Evolutionary conservation across 2,888 invertebrate species (phyloP).

Genomic region (Acleris holmiana): DNA sequence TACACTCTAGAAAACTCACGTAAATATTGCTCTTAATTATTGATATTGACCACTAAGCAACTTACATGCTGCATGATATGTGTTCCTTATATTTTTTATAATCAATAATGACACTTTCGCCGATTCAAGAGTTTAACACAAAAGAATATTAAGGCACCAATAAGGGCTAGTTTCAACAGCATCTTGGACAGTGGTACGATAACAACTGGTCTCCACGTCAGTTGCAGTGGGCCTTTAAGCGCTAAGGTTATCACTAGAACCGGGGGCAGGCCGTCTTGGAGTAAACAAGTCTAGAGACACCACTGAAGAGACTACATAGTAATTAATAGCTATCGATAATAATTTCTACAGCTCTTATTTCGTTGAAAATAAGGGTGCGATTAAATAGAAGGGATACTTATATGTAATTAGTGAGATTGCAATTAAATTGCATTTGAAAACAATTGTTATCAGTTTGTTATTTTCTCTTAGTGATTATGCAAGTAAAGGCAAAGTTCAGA

Average conservation of each 20-base stretch:
- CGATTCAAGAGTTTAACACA: conserved; percentile 66
- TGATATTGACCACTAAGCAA: not conserved
- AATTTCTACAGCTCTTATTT: conserved; percentile 1
- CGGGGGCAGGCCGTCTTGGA: conserved; percentile 4
- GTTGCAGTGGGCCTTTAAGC: conserved; percentile 13
- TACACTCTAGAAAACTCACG: too few species aligned
- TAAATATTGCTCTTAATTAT: too few species aligned
- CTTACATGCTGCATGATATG: not conserved
- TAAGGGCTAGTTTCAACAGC: conserved; percentile 71
- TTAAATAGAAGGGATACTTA: not conserved
- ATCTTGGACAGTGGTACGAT: conserved; percentile 51
- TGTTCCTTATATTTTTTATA: conserved; percentile 49
- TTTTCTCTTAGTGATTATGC: too few species aligned
- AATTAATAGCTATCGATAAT: not conserved
- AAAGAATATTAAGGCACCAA: conserved; percentile 68
- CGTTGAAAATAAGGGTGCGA: not conserved
- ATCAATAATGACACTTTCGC: conserved; percentile 56
- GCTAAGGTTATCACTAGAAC: conserved; percentile 19
- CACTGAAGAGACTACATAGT: not conserved
- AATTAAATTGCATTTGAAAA: too few species aligned
- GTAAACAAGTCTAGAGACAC: conserved; percentile 26
- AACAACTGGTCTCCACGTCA: conserved; percentile 47
- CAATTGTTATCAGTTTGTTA: too few species aligned
- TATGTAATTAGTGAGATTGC: not conserved
- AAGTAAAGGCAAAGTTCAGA: too few species aligned